These are phyloP conservation scores for Lamellibrachia luymesi DNA, from an alignment of 1,140 invertebrate species.

Conservation along the genomic window DNA sequence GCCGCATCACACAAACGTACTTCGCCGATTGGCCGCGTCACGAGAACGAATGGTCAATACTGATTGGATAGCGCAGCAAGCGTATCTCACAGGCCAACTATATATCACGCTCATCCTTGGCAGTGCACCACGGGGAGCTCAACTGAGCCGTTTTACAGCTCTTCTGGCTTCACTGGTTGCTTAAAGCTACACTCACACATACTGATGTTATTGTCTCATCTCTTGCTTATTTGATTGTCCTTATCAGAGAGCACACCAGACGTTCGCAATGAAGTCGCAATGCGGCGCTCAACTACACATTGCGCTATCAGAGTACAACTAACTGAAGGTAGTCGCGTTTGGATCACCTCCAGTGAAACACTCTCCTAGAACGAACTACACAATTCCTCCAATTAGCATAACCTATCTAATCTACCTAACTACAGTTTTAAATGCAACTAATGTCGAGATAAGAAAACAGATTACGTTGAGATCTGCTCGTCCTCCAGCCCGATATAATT, in stretches of 20 bases:
- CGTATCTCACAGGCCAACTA: neutral
- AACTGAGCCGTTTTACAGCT: too few species aligned
- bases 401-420: conserved; percentile 5
- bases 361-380: neutral
- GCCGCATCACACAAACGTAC: neutral
- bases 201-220: neutral
- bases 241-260: neutral
- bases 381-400: neutral
- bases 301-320: neutral
- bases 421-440: neutral
- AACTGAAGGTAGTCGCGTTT: neutral
- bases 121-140: neutral
- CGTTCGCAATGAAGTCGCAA: neutral
- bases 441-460: conserved; percentile 5
- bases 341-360: neutral
- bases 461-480: conserved; percentile 1
- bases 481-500: neutral
- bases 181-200: conserved; percentile 1
- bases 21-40: too few species aligned
- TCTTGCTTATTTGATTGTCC: neutral
- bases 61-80: neutral
- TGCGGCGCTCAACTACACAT: neutral
- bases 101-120: neutral
- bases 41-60: too few species aligned
- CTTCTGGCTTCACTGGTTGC: neutral